Evolutionary conservation across 1,140 invertebrate genomes (phyloP).

Genomic region (Brachionus asplanchnoidis): DNA sequence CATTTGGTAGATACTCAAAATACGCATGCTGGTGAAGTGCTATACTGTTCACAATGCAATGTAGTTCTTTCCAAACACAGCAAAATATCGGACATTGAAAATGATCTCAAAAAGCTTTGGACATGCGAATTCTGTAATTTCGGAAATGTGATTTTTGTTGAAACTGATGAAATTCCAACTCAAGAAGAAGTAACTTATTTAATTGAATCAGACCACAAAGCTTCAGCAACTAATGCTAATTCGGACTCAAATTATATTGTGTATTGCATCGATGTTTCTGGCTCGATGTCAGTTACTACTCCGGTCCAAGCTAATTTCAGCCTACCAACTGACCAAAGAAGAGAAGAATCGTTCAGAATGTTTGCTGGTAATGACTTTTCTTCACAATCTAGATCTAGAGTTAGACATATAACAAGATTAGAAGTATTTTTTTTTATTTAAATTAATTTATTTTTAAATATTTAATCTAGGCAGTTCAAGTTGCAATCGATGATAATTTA

Average conservation of each 20-base stretch:
- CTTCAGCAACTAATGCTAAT: slow-evolving; percentile 45
- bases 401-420: slow-evolving; percentile 48
- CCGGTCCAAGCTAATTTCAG: slow-evolving; percentile 46
- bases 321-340: slow-evolving; percentile 49
- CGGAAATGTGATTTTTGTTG: slow-evolving; percentile 49
- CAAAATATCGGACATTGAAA: background rate
- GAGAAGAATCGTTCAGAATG: slow-evolving; percentile 44
- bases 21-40: slow-evolving; percentile 53
- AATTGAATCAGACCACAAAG: slow-evolving; percentile 48
- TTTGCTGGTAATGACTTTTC: slow-evolving; percentile 44
- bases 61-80: slow-evolving; percentile 51
- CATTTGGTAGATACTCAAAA: slow-evolving; percentile 49
- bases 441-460: slow-evolving; percentile 46
- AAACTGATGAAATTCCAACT: slow-evolving; percentile 49
- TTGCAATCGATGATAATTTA: slow-evolving; percentile 54
- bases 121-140: slow-evolving; percentile 52
- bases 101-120: slow-evolving; percentile 47
- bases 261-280: slow-evolving; percentile 55
- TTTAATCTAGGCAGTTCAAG: slow-evolving; percentile 51
- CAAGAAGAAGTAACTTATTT: slow-evolving; percentile 51
- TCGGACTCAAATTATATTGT: slow-evolving; percentile 50
- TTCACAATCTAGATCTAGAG: slow-evolving; percentile 44
- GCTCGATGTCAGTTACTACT: slow-evolving; percentile 54
- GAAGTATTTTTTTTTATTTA: slow-evolving; percentile 25
- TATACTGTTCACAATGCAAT: slow-evolving; percentile 47